These are phyloP conservation scores for Falco biarmicus DNA, from an alignment of 2,797 vertebrate genomes.

Conservation along the genomic window DNA sequence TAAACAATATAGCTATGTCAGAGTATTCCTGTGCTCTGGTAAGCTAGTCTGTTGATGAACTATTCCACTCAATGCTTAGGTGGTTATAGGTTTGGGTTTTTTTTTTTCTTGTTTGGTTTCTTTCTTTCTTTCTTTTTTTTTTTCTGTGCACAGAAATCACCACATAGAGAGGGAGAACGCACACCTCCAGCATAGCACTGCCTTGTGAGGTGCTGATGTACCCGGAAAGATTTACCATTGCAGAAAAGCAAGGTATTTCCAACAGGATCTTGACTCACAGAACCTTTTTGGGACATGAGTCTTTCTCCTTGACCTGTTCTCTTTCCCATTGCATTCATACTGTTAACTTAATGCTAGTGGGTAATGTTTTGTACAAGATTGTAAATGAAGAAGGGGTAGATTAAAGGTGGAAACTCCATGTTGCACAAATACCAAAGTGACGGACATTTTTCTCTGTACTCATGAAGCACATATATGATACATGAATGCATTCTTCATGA, in stretches of 20 bases:
- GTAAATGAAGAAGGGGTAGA: not conserved
- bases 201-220: not conserved
- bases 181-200: not conserved
- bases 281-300: not conserved
- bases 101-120: rapidly evolving
- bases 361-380: not conserved
- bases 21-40: not conserved
- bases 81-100: rapidly evolving
- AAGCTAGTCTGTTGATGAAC: not conserved
- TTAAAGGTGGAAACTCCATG: not conserved
- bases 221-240: not conserved
- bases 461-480: not conserved
- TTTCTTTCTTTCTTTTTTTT: not conserved
- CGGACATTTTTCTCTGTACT: not conserved
- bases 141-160: not conserved
- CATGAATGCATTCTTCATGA: not conserved
- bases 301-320: not conserved
- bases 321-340: not conserved
- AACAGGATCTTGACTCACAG: not conserved
- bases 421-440: not conserved
- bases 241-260: not conserved
- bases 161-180: not conserved
- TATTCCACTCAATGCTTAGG: not conserved
- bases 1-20: not conserved
- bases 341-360: not conserved